Percentiles rank a stretch among this genome's conserved stretches.
phyloP scores from a whole-genome alignment of 2,113 vertebrate genomes.

The Hemicordylus capensis region DNA sequence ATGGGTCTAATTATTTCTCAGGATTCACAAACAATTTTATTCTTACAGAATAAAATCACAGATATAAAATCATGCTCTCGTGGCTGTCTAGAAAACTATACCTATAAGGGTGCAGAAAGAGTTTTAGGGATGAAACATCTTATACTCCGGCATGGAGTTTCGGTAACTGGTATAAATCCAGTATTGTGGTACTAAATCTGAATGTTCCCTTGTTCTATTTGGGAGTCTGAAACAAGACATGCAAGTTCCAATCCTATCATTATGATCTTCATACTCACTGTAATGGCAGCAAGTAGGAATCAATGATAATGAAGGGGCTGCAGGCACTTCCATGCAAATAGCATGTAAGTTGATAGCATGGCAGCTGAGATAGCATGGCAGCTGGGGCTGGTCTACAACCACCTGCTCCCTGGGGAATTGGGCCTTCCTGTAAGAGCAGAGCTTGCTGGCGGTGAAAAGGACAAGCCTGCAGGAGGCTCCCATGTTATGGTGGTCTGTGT shows the following conservation, averaged over 20 bases:
- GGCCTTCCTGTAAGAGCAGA: neutral
- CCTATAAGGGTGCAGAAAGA: neutral
- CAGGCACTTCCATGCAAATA: neutral
- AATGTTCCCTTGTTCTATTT: neutral
- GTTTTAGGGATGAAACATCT: neutral
- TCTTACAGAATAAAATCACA: too few relatives aligned
- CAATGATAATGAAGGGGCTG: neutral
- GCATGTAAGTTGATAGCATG: neutral
- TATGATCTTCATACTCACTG: accelerated
- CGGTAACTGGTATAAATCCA: neutral
- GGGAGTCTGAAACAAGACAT: neutral
- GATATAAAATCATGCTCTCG: too few relatives aligned
- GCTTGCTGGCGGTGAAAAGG: too few relatives aligned
- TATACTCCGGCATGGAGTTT: neutral
- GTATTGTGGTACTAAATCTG: neutral
- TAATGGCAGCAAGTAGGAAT: accelerated
- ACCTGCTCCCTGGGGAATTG: neutral
- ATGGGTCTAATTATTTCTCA: neutral
- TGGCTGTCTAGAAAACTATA: neutral
- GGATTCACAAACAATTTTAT: neutral
- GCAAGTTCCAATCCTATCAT: accelerated
- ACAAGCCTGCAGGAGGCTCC: too few relatives aligned
- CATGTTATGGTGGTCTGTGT: too few relatives aligned
- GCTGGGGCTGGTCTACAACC: neutral
- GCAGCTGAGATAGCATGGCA: neutral